A percentile compares a stretch with the other conserved stretches of the same genome.
phyloP scores from a whole-genome alignment of 2,888 invertebrate genomes.

The Limenitis camilla region DNA sequence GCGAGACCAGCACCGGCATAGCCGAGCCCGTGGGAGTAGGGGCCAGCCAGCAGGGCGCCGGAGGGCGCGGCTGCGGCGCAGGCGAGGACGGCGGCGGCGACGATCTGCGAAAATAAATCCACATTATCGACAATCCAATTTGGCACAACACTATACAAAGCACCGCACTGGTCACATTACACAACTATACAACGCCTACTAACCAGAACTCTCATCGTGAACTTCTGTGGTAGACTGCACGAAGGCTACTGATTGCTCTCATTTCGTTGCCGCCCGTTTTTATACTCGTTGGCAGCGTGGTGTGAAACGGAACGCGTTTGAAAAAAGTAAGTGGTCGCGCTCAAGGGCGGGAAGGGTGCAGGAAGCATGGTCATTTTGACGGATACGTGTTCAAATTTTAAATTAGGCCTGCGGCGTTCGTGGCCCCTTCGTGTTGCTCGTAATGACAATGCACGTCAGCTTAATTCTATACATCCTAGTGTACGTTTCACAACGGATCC shows the following conservation, averaged over 20 bases:
- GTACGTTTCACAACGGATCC: background rate
- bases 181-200: slow-evolving; percentile 36
- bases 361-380: slow-evolving; percentile 60
- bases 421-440: slow-evolving; percentile 21
- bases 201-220: slow-evolving; percentile 73
- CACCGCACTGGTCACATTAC: slow-evolving; percentile 34
- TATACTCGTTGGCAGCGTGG: slow-evolving; percentile 53
- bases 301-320: slow-evolving; percentile 54
- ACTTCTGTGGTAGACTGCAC: slow-evolving; percentile 72
- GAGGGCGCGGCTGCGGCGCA: slow-evolving; percentile 64
- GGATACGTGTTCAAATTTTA: slow-evolving; percentile 41
- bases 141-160: slow-evolving; percentile 30
- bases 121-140: slow-evolving; percentile 28
- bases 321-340: slow-evolving; percentile 67
- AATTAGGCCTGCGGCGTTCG: slow-evolving; percentile 27
- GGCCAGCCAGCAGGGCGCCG: slow-evolving; percentile 52
- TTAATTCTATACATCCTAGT: slow-evolving; percentile 2
- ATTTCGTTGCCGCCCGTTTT: slow-evolving; percentile 55
- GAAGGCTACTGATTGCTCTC: slow-evolving; percentile 71
- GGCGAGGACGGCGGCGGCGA: slow-evolving; percentile 68
- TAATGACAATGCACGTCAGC: background rate
- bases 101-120: slow-evolving; percentile 62
- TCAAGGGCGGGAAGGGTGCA: slow-evolving; percentile 72
- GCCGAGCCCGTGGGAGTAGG: slow-evolving; percentile 38
- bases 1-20: slow-evolving; percentile 22